Percentiles rank a stretch among this genome's conserved stretches.
phyloP scores from a whole-genome alignment of 2,888 invertebrate genomes.

The Candidula unifasciata region DNA sequence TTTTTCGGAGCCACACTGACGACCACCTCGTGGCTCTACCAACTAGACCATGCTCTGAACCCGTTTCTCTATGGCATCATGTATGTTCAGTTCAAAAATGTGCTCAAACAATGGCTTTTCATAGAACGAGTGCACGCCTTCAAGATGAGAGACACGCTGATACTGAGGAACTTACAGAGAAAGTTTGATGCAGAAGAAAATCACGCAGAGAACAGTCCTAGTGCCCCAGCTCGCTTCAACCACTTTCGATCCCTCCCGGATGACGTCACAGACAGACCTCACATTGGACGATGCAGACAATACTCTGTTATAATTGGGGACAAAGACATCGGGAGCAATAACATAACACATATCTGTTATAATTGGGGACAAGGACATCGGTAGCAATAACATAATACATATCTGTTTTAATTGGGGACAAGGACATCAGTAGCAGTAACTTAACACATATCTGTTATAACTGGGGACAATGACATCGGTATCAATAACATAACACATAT shows the following conservation, averaged over 20 bases:
- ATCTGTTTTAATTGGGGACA: neutral
- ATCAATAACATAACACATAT: neutral
- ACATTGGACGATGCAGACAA: neutral
- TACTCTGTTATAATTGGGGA: constrained; percentile 22
- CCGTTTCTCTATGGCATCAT: constrained; percentile 69
- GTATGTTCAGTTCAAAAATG: constrained; percentile 64
- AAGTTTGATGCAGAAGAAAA: constrained; percentile 34
- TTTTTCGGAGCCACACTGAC: constrained; percentile 57
- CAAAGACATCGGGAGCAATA: too few species aligned
- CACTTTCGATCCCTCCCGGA: constrained; percentile 26
- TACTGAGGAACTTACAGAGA: constrained; percentile 50
- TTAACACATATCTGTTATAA: neutral
- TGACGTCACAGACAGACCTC: constrained; percentile 14
- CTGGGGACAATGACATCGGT: neutral
- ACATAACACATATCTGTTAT: neutral
- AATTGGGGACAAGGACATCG: neutral
- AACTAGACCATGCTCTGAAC: constrained; percentile 65
- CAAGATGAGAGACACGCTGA: constrained; percentile 53
- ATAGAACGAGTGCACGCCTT: constrained; percentile 47
- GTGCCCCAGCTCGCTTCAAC: neutral
- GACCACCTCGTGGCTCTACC: constrained; percentile 63
- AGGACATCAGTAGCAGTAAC: neutral
- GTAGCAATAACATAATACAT: neutral
- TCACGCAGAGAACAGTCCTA: constrained; percentile 29
- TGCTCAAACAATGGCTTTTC: constrained; percentile 55